These are phyloP conservation scores for Scaptomyza polygonia DNA, from an alignment of 2,888 invertebrate species.

Conservation along the genomic window DNA sequence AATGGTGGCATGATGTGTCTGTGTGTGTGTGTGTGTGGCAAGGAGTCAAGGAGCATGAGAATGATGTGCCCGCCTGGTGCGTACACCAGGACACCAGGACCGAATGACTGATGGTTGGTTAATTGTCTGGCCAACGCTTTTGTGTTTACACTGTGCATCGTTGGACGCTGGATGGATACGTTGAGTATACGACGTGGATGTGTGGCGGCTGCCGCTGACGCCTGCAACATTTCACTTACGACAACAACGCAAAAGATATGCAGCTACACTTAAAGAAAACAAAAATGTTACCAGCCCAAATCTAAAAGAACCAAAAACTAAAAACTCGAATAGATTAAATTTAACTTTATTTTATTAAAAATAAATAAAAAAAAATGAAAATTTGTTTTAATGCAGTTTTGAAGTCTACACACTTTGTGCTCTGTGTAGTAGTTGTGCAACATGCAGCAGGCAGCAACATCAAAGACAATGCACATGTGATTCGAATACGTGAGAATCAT, in stretches of 20 bases:
- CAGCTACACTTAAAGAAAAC: too few species aligned
- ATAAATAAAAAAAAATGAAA: too few species aligned
- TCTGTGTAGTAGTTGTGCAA: background rate
- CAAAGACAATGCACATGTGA: conserved; percentile 67
- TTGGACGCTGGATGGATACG: conserved; percentile 37
- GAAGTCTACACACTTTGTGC: too few species aligned
- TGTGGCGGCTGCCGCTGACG: conserved; percentile 71
- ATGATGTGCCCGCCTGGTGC: conserved; percentile 59
- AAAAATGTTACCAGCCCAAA: too few species aligned
- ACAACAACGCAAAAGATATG: conserved; percentile 66
- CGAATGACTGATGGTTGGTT: conserved; percentile 79
- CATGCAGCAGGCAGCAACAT: conserved; percentile 33
- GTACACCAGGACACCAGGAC: conserved; percentile 63
- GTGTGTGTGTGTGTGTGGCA: conserved; percentile 5
- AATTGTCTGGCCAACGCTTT: conserved; percentile 74
- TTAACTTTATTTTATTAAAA: too few species aligned
- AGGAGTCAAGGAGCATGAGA: conserved; percentile 5
- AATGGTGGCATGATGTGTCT: conserved; percentile 28
- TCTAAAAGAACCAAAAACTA: too few species aligned
- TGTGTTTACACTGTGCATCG: conserved; percentile 37
- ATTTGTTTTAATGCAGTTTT: too few species aligned
- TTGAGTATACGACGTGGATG: conserved; percentile 32
- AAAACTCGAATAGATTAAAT: too few species aligned
- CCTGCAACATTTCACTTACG: conserved; percentile 72
- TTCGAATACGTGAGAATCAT: conserved; percentile 41